Base-by-base conservation (phyloP, 1,140 invertebrate genomes). In the Zaprionus capensis region DNA sequence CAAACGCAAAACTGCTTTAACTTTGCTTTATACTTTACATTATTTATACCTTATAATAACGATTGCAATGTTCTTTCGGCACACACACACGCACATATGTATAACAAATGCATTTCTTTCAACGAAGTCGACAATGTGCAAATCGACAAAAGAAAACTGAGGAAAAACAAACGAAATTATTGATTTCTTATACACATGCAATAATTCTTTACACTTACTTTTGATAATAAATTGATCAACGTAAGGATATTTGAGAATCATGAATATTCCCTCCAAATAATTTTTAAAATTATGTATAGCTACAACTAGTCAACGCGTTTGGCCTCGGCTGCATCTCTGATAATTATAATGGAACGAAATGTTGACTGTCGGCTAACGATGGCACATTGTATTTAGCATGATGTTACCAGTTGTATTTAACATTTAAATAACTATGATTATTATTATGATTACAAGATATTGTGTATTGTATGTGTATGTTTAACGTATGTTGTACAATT, bases 221-320 rank as follows among this genome's bases (percentile, higher is more conserved):
- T 86, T 65, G 56, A 82, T 87, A 74, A 67, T 20, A 77, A 80
- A 82, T 51, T 63, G 64, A 80, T 80, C 73, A 77, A 80, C 49
- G 76, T 74, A 77, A 85, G 71, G 71, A 85, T 90, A 82, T 85
- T 87, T 83, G 63, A 77, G 65, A 91, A 91, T 91, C 90, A 91
- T 91, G 85, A 91, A 91, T 91, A 91, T 91, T 91, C 90, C 90
- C 90, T 91, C 90, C 90, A 91, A 90, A 91, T 91, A 91, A 91
- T 90, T 91, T 90, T 86, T 77, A 82, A 91, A 88, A 91, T 90
- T 90, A 90, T 81, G 75, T 81, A 88, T 85, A 76, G 85, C 78
- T 80, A 78, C 41, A 74, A 81, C 65, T 61, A 64, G 78, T 78
- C 78, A 84, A 81, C 46, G 57, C 26, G 70, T 80, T 73, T 68